Percentiles rank a stretch among this genome's conserved stretches.
These are phyloP conservation scores for Xiphorhynchus erythropygius DNA, from an alignment of 2,797 vertebrate species.

Conservation along the genomic window DNA sequence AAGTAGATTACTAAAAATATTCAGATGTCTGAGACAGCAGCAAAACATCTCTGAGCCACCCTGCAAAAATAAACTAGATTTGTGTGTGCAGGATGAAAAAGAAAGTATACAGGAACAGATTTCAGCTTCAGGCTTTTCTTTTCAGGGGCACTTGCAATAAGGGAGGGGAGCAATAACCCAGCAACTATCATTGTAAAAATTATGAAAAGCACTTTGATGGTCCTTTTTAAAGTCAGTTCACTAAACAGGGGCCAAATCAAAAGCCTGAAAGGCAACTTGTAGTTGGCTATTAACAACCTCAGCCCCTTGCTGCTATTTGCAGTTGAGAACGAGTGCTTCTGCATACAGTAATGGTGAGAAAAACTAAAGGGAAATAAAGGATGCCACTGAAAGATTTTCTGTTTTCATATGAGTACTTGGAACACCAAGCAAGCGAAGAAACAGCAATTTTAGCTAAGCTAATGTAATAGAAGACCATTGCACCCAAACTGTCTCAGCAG, in stretches of 20 bases:
- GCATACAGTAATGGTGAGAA: neutral
- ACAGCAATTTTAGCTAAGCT: slow-evolving; percentile 53
- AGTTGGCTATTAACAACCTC: neutral
- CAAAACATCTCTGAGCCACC: slow-evolving; percentile 31
- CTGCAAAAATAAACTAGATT: slow-evolving; percentile 25
- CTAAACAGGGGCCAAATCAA: slow-evolving; percentile 16
- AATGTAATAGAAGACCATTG: slow-evolving; percentile 67
- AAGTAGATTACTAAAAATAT: slow-evolving; percentile 50
- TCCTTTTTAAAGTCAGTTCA: slow-evolving; percentile 35
- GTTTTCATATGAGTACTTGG: slow-evolving; percentile 41
- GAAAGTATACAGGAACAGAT: neutral
- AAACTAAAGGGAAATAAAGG: slow-evolving; percentile 14
- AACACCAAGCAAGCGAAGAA: slow-evolving; percentile 49
- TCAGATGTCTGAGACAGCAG: slow-evolving; percentile 36
- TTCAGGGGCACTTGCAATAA: neutral
- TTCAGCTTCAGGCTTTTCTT: slow-evolving; percentile 40
- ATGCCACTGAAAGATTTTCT: neutral
- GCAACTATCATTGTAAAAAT: slow-evolving; percentile 61
- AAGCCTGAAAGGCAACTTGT: slow-evolving; percentile 13
- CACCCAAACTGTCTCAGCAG: slow-evolving; percentile 64
- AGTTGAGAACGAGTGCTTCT: neutral
- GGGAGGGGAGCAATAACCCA: slow-evolving; percentile 3
- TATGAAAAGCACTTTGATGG: slow-evolving; percentile 55
- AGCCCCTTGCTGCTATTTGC: neutral
- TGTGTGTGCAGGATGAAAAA: neutral